Percentiles rank a stretch among this genome's conserved stretches.
Conservation (phyloP, 2,113 vertebrate genomes). For the Sphyrna mokarran region DNA sequence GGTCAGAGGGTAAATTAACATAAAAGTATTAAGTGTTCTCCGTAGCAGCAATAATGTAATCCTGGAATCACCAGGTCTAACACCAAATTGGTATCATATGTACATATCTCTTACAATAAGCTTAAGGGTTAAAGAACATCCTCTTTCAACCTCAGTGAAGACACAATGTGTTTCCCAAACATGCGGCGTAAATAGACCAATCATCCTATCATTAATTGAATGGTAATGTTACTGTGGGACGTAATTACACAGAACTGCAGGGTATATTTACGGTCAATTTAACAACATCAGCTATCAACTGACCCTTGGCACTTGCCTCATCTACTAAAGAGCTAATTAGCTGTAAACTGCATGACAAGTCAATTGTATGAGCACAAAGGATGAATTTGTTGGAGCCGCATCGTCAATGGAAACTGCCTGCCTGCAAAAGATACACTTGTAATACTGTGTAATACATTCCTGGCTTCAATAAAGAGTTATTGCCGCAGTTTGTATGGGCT, state of each 20-base stretch:
- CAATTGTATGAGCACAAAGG: constrained; percentile 54
- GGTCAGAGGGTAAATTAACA: not conserved
- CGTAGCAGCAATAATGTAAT: not conserved
- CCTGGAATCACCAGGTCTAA: not conserved
- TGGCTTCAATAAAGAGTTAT: constrained; percentile 11
- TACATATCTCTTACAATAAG: not conserved
- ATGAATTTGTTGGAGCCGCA: constrained; percentile 45
- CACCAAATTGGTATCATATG: not conserved
- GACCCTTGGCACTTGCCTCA: constrained; percentile 47
- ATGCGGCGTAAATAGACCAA: constrained; percentile 43
- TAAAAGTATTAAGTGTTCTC: not conserved
- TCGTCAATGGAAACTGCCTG: constrained; percentile 47
- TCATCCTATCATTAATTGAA: constrained; percentile 53
- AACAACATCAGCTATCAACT: constrained; percentile 58
- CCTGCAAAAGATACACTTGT: constrained; percentile 55
- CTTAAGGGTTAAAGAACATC: constrained; percentile 26
- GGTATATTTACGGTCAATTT: constrained; percentile 62
- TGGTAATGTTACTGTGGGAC: constrained; percentile 51
- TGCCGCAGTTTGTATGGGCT: not conserved
- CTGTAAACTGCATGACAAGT: constrained; percentile 68
- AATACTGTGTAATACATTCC: constrained; percentile 36
- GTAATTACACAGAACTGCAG: constrained; percentile 48
- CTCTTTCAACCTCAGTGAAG: constrained; percentile 43
- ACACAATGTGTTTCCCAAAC: constrained; percentile 43
- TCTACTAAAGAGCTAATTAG: constrained; percentile 63